Base-by-base conservation (phyloP, 1,140 invertebrate genomes). In the Procambarus virginalis region DNA sequence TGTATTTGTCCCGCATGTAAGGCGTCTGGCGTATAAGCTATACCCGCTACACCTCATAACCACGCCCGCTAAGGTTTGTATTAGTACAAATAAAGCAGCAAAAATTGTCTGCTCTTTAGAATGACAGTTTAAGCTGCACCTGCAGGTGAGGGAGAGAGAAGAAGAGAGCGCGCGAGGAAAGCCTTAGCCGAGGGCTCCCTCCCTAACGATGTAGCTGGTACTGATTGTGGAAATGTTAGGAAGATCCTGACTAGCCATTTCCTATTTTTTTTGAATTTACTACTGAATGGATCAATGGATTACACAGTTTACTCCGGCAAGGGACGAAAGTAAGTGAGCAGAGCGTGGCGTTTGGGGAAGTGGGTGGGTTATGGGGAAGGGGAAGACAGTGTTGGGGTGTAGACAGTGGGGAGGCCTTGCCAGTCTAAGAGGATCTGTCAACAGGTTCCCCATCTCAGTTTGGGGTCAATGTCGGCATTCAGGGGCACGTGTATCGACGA, bases 221-320 rank as follows among this genome's bases (percentile, higher is more conserved):
- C 68, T 73, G 68, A 73, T 73, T 73, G 68, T 73, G 68, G 68
- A 73, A 73, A 73, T 73, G 68, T 73, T 73, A 34, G n/a, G n/a
- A 22, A 73, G n/a, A 10, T 34, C 68, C 68, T 34, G 68, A 73
- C 68, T 73, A 10, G n/a, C 68, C 68, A 34, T 73, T 22, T 73
- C 6, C 68, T 73, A 12, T 22, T 84, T 9, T 75, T 84, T 84
- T 55, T 84, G 68, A 84, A 75, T 84, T 75, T 75, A 17, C 14
- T 75, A 84, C 70, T 84, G 82, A 84, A 84, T 84, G 82, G 82
- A 49, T 84, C 73, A 73, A 84, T 84, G 82, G 73, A 84, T 75
- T 75, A 73, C 82, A 64, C 82, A 75, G 82, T 73, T 51, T 84
- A 75, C 48, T 73, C 82, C 82, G 82, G 82, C 68, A 84, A 75